Evolutionary conservation across 2,888 invertebrate species (phyloP).

Genomic region (Agrotis segetum): DNA sequence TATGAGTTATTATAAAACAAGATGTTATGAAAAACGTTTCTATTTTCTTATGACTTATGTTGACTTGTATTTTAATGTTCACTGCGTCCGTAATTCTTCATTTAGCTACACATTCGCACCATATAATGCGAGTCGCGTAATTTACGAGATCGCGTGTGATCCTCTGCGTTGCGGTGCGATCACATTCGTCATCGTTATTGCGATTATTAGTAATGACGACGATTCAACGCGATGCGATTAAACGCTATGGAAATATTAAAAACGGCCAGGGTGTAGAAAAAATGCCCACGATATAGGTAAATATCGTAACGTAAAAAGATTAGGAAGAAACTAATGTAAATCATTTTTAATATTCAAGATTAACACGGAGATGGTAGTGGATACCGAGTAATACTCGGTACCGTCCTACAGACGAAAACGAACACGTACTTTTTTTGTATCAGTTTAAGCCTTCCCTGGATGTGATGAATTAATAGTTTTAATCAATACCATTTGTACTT

Average conservation of each 20-base stretch:
- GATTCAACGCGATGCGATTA: conserved; percentile 5
- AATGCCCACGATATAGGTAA: background rate
- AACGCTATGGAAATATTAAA: background rate
- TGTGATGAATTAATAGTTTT: no score
- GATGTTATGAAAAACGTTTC: background rate
- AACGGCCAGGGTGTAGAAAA: background rate
- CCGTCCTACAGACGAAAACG: no score
- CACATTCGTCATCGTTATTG: conserved; percentile 49
- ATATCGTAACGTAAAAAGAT: no score
- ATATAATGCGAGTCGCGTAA: conserved; percentile 19
- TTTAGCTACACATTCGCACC: conserved; percentile 27
- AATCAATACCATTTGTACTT: no score
- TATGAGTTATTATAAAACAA: background rate
- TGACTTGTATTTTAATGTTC: conserved; percentile 7
- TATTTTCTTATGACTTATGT: background rate
- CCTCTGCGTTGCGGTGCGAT: background rate
- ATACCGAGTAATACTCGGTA: no score
- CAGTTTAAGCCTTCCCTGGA: no score
- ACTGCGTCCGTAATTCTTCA: conserved; percentile 41
- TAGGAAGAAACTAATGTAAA: no score
- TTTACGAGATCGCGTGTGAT: conserved; percentile 7
- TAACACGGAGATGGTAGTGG: no score
- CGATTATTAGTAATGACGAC: conserved; percentile 34
- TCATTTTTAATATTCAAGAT: no score
- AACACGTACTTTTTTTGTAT: no score